A percentile compares a stretch with the other conserved stretches of the same genome.
These are phyloP conservation scores for Microctonus brassicae DNA, from an alignment of 2,888 invertebrate genomes.

Conservation along the genomic window DNA sequence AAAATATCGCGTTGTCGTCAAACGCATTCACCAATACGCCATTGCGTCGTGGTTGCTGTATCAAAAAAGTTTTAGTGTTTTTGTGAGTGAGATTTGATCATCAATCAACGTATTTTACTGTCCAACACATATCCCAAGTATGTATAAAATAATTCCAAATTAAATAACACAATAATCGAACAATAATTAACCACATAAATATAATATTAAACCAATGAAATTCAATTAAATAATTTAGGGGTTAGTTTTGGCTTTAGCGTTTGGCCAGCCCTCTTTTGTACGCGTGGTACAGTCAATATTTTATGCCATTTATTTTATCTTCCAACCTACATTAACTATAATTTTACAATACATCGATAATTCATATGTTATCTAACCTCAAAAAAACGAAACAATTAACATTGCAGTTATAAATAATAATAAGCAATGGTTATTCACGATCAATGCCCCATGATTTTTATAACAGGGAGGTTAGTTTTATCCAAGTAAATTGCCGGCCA, in stretches of 20 bases:
- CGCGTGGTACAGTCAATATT: slow-evolving; percentile 48
- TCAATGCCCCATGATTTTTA: slow-evolving; percentile 1
- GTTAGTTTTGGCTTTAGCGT: slow-evolving; percentile 39
- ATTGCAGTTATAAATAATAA: background rate
- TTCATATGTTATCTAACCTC: background rate
- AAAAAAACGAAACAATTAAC: background rate
- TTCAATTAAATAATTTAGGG: slow-evolving; percentile 6
- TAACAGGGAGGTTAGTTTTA: slow-evolving; percentile 19
- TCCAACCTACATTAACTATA: no score
- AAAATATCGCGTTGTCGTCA: background rate
- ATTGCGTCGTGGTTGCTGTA: slow-evolving; percentile 43
- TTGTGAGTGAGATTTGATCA: slow-evolving; percentile 43
- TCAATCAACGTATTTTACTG: slow-evolving; percentile 22
- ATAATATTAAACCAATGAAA: background rate
- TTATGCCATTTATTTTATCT: slow-evolving; percentile 21
- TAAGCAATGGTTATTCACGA: background rate
- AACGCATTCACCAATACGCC: slow-evolving; percentile 42
- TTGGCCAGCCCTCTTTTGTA: slow-evolving; percentile 51
- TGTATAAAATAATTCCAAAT: background rate
- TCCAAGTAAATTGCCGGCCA: slow-evolving; percentile 13
- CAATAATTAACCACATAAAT: background rate
- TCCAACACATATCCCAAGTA: background rate
- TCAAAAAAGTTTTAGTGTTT: slow-evolving; percentile 33
- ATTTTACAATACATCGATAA: no score
- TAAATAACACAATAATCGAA: background rate